Conservation (phyloP, 2,888 invertebrate genomes). For the Ophonus ardosiacus region DNA sequence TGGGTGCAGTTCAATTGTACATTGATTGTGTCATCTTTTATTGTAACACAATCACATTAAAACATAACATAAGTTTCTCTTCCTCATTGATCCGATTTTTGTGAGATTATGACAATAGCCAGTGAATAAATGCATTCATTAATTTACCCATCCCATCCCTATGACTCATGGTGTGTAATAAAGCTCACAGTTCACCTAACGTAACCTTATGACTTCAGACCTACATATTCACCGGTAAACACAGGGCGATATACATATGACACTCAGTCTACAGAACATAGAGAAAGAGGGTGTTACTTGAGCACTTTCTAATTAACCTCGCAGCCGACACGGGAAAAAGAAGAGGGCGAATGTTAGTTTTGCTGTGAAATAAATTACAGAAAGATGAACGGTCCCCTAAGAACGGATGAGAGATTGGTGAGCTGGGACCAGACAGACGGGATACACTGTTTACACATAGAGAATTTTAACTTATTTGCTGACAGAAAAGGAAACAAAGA, state of each 20-base stretch:
- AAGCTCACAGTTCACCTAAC: conserved; percentile 20
- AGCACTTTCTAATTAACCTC: conserved; percentile 56
- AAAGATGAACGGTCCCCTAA: conserved; percentile 55
- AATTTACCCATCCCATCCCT: conserved; percentile 15
- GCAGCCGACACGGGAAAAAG: conserved; percentile 24
- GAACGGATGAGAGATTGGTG: conserved; percentile 33
- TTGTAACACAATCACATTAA: too few relatives aligned
- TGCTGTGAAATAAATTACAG: conserved; percentile 54
- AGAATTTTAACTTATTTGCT: conserved; percentile 9
- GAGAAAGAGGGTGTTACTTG: conserved; percentile 37
- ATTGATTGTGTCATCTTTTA: too few relatives aligned
- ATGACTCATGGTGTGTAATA: conserved; percentile 18
- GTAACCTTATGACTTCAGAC: neutral
- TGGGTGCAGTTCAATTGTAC: too few relatives aligned
- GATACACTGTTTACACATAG: neutral
- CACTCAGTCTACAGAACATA: neutral
- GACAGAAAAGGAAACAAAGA: neutral
- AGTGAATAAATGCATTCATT: conserved; percentile 19
- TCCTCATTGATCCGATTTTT: neutral
- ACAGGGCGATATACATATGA: neutral
- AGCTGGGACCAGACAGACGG: conserved; percentile 2
- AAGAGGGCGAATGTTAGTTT: conserved; percentile 41
- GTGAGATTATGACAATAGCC: neutral
- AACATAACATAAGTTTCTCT: too few relatives aligned
- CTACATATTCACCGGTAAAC: conserved; percentile 10